Base-by-base conservation (phyloP, 2,888 invertebrate genomes). In the Noctuana brunneofusca region DNA sequence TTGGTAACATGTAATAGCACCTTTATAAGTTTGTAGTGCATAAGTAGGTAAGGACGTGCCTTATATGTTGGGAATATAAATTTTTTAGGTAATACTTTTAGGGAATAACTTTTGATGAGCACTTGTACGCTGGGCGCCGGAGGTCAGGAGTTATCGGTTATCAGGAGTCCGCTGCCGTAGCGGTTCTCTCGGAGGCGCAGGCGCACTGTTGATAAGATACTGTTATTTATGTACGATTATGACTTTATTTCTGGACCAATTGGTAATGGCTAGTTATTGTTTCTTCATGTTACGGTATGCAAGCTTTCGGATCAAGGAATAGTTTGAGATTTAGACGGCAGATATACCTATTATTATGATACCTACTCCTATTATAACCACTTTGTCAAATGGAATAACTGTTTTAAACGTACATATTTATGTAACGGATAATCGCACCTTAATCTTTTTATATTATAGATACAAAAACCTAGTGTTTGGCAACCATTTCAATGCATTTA, bases 151-250 rank as follows among this genome's bases (percentile, higher is more conserved):
- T 22, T 41, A 43, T 52, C 52, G 38, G 50, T 22, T 41, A 43
- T 52, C 52, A 14, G 27, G 1, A 3, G 58, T 8, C 24, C n/a
- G 56, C 30, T 32, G 52, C 20, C 41, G 38, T 41, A 27, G 52
- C 52, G 41, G 22, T 27, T 49, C 59, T 20, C 58, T 59, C 53
- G 16, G 16, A 53, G 56, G 53, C 59, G 41, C 38, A 59, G 38
- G 32, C 20, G 35, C 35, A 35, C n/a, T n/a, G n/a, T n/a, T 46
- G 59, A 59, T 59, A 59, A 59, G 46, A 59, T 46, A 53, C 41
- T 41, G 24, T 53, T 59, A 60, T 60, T 60, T 60, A 60, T 60
- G 35, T 24, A 46, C 59, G 43, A 54, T 53, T 43, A 46, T 46
- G 52, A 46, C 53, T 60, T 56, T 60, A 60, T 48, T 60, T 16